These are phyloP conservation scores for Brachyistius frenatus DNA, from an alignment of 2,113 vertebrate genomes.

Conservation along the genomic window DNA sequence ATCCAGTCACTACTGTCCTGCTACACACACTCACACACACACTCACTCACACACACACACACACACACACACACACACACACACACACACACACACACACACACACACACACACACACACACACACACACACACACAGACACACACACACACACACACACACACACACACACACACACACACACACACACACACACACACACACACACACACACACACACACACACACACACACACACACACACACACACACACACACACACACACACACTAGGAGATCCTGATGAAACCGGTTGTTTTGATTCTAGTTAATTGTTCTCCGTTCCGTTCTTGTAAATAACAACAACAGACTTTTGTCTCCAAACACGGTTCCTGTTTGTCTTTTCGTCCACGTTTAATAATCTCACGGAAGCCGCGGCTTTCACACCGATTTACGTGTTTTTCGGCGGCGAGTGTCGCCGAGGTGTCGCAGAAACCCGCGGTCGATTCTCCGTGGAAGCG, in stretches of 20 bases:
- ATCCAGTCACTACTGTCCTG: conserved; percentile 78
- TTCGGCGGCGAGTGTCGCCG: too few species aligned
- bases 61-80: conserved; percentile 76
- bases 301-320: conserved; percentile 88
- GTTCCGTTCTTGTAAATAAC: conserved; percentile 84
- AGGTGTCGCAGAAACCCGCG: too few species aligned
- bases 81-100: conserved; percentile 70
- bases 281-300: conserved; percentile 85
- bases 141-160: conserved; percentile 74
- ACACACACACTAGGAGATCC: conserved; percentile 86
- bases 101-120: conserved; percentile 63
- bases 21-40: conserved; percentile 86
- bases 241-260: conserved; percentile 5
- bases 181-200: too few species aligned
- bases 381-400: conserved; percentile 80
- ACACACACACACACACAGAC: conserved; percentile 77
- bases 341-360: conserved; percentile 85
- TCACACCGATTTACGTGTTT: too few species aligned
- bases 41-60: conserved; percentile 84
- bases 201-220: too few species aligned
- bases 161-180: conserved; percentile 80
- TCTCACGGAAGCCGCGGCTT: conserved; percentile 14
- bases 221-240: conserved; percentile 84
- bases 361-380: conserved; percentile 63
- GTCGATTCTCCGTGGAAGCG: too few species aligned